Evolutionary conservation across 2,797 vertebrate genomes (phyloP), one percentile per base, ranked within the genome.

Genomic region (Masticophis lateralis): DNA sequence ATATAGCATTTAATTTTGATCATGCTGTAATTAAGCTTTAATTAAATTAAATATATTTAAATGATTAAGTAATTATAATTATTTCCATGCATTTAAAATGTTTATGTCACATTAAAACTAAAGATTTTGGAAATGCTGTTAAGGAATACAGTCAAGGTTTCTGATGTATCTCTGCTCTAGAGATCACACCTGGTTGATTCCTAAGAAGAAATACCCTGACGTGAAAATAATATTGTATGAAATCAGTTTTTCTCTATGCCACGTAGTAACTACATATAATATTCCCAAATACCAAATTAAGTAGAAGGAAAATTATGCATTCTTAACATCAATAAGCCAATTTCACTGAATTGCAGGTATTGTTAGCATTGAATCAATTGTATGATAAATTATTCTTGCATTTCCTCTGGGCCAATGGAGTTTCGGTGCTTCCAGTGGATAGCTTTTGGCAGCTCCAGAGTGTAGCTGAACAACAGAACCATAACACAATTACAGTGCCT

Each of bases 281-380:
- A 51, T 32, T 79, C 53, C 63, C 13, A 83, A 86, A 56, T 25
- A 22, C 16, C 69, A 89, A 60, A 91, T 32, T n/a, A 83, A 59
- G 43, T n/a, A 61, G 47, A 86, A n/a, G 83, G 88, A 79, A 55
- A 91, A 91, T 61, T 55, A 91, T 61, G 28, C 22, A 55, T 91
- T 90, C 66, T 86, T 63, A 89, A 91, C 69, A 63, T 57, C 87
- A 86, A 14, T 59, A 37, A 2, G 4, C 9, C 69, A 55, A 61
- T 55, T 93, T 91, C 56, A 56, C 20, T 91, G 16, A 86, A 83
- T 5, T 55, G 87, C n/a, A 91, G 32, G 59, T 86, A 60, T 86
- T 91, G 69, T 89, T 51, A 63, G 27, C 5, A 27, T 27, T 25
- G 20, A 79, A 88, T 56, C 86, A 60, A 28, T 74, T 88, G 47